Evolutionary conservation across 2,113 vertebrate species (phyloP), one percentile per base, ranked within the genome.

Genomic region (Sminthopsis crassicaudata): DNA sequence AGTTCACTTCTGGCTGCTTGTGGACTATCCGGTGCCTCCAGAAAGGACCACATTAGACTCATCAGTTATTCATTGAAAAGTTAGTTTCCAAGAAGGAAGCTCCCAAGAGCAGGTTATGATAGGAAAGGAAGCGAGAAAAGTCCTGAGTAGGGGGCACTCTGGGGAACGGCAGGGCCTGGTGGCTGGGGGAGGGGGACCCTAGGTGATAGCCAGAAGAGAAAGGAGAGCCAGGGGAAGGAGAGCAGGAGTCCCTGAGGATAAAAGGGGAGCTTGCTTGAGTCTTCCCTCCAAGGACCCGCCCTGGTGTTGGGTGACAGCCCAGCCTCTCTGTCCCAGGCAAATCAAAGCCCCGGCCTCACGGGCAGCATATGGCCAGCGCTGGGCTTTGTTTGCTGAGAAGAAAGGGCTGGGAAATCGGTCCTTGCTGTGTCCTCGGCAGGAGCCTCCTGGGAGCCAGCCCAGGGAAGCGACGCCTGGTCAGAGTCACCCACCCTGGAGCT

Each of bases 291-390:
- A 84, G 67, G 67, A 84, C 67, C 67, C 67, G 67, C 67, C 67
- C 67, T 84, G 67, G 67, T 84, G n/a, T 84, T 84, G 67, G 67
- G 67, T 84, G 67, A 84, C 67, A 84, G n/a, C 67, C 67, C 67
- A 42, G 67, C 67, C 67, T 84, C n/a, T n/a, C 42, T 84, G 67
- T 84, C 67, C 67, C 67, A 84, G n/a, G n/a, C 67, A 84, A 84
- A 84, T 84, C 67, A 84, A 84, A 84, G 67, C 67, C 67, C 67
- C 6, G 8, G 67, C 67, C 67, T 84, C 67, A 84, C 67, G 19
- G 67, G n/a, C 67, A 84, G 67, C 67, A 84, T 84, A 84, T 84
- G 67, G 67, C 67, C 67, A 84, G 67, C 67, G 67, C 67, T 84
- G 23, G 67, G 67, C 67, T 84, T 84, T 84, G 67, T 84, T 84